Percentiles rank a stretch among this genome's conserved stretches.
Conservation (phyloP, 2,888 invertebrate species). For the Ornithoptera priamus region DNA sequence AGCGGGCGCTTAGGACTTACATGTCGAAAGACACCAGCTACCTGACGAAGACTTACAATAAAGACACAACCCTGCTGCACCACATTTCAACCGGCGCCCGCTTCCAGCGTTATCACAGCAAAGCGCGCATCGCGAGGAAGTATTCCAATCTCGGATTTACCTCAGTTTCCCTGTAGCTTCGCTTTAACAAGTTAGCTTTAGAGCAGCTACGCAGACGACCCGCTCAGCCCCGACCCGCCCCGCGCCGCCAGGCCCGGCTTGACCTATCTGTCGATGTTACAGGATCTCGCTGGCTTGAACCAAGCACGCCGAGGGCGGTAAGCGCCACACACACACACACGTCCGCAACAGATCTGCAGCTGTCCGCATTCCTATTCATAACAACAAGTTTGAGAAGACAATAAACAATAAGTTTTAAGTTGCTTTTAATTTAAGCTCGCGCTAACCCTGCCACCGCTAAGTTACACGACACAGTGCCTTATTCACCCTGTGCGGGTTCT, state of each 20-base stretch:
- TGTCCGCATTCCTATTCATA: constrained; percentile 70
- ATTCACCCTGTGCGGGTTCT: too few species aligned
- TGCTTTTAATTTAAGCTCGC: constrained; percentile 58
- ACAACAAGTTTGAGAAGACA: constrained; percentile 65
- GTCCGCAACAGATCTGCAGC: constrained; percentile 52
- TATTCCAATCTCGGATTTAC: constrained; percentile 81
- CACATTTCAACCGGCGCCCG: constrained; percentile 83
- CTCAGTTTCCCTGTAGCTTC: constrained; percentile 75
- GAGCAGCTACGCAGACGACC: constrained; percentile 61
- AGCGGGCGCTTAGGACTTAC: constrained; percentile 88
- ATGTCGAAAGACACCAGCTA: constrained; percentile 84
- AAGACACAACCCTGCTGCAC: constrained; percentile 80
- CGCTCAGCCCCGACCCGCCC: constrained; percentile 35
- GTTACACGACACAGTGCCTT: too few species aligned
- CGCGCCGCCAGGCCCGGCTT: constrained; percentile 57
- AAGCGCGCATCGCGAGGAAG: constrained; percentile 87
- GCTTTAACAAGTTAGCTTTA: constrained; percentile 71
- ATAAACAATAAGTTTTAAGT: constrained; percentile 66
- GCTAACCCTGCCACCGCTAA: constrained; percentile 29
- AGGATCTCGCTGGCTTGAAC: constrained; percentile 73
- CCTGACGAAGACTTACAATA: constrained; percentile 83
- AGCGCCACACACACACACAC: constrained; percentile 36
- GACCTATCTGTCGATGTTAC: constrained; percentile 74
- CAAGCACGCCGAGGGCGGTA: constrained; percentile 40
- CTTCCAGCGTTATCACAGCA: constrained; percentile 87